phyloP scores from a whole-genome alignment of 2,797 vertebrate genomes.

The Cyclopterus lumpus region DNA sequence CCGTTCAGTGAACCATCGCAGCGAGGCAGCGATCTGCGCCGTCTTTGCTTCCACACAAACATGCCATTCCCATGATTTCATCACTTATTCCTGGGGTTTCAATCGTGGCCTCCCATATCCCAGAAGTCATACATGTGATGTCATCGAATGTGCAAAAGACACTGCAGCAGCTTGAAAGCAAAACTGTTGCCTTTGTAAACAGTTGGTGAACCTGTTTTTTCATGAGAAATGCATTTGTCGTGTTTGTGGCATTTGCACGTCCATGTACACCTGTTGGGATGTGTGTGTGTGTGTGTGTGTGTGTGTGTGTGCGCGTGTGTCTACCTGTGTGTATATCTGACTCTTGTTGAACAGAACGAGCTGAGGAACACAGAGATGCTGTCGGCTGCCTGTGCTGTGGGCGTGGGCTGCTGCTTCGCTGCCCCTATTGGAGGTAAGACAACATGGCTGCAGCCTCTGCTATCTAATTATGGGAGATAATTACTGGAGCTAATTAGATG shows the following conservation, averaged over 20 bases:
- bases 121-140: constrained; percentile 22
- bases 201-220: constrained; percentile 22
- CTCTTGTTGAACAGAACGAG: constrained; percentile 87
- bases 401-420: constrained; percentile 97
- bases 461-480: constrained; percentile 47
- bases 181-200: constrained; percentile 35
- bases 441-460: constrained; percentile 16
- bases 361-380: constrained; percentile 98
- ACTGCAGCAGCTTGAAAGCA: constrained; percentile 14
- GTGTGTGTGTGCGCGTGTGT: constrained; percentile 13
- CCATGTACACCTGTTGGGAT: constrained; percentile 27
- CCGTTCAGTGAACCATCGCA: constrained; percentile 57
- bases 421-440: constrained; percentile 96
- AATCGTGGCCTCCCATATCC: constrained; percentile 37
- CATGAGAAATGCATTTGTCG: constrained; percentile 30
- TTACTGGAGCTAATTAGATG: constrained; percentile 48
- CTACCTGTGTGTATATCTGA: constrained; percentile 49
- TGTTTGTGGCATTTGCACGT: constrained; percentile 47
- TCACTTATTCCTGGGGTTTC: constrained; percentile 48
- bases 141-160: constrained; percentile 22
- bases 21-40: constrained; percentile 61
- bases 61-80: constrained; percentile 66
- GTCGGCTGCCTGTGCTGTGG: constrained; percentile 95
- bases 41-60: constrained; percentile 59
- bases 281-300: constrained; percentile 15